Evolutionary conservation across 2,797 vertebrate genomes (phyloP).

Genomic region (Okamejei kenojei): DNA sequence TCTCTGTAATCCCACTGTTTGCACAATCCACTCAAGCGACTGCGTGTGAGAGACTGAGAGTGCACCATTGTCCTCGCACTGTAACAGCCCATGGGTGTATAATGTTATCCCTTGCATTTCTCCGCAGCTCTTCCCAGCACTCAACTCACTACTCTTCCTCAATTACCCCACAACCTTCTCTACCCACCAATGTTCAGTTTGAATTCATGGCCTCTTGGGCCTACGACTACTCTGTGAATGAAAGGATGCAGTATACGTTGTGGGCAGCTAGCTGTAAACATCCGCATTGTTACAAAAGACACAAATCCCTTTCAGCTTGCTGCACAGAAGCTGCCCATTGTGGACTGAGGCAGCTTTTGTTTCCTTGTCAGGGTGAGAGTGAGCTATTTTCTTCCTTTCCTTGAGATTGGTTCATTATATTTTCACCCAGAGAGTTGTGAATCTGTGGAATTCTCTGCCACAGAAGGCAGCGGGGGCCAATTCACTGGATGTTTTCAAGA

Average conservation of each 20-base stretch:
- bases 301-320: not conserved
- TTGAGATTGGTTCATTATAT: not conserved
- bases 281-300: not conserved
- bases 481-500: no score
- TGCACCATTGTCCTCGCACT: not conserved
- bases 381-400: not conserved
- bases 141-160: not conserved
- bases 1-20: not conserved
- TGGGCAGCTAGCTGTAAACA: no score
- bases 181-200: not conserved
- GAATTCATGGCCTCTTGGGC: not conserved
- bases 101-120: not conserved
- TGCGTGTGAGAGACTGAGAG: not conserved
- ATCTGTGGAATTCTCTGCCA: no score
- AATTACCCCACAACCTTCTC: not conserved
- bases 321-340: not conserved
- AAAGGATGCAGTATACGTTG: not conserved
- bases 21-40: not conserved
- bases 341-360: not conserved
- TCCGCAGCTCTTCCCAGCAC: not conserved
- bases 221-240: not conserved
- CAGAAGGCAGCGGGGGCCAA: no score
- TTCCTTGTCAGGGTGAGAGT: not conserved
- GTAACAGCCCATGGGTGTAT: not conserved
- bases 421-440: not conserved